Percentiles rank a stretch among this genome's conserved stretches.
These are phyloP conservation scores for Drosophila bunnanda DNA, from an alignment of 2,888 invertebrate genomes.

Conservation along the genomic window DNA sequence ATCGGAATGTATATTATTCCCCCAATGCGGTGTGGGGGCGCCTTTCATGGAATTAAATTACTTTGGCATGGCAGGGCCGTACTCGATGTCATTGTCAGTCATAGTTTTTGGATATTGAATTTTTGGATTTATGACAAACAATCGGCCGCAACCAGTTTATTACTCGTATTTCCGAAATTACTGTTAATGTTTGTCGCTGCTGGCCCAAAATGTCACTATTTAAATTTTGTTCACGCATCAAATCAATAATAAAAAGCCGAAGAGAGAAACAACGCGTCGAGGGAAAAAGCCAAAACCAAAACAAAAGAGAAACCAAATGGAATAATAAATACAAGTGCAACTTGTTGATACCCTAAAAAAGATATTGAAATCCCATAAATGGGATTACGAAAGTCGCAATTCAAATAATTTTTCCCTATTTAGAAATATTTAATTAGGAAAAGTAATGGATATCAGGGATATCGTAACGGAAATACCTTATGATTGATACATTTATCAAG, in stretches of 20 bases:
- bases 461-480: background rate
- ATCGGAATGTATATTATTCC: conserved; percentile 18
- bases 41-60: conserved; percentile 50
- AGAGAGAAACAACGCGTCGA: conserved; percentile 25
- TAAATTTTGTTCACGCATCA: conserved; percentile 78
- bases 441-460: background rate
- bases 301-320: conserved; percentile 66
- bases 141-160: conserved; percentile 74
- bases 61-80: conserved; percentile 44
- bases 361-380: conserved; percentile 4
- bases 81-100: conserved; percentile 51
- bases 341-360: conserved; percentile 54
- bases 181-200: conserved; percentile 76
- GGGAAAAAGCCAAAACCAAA: conserved; percentile 39
- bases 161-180: conserved; percentile 77
- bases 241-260: conserved; percentile 76
- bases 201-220: conserved; percentile 79
- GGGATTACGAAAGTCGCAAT: conserved; percentile 12
- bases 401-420: background rate
- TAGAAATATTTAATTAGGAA: background rate
- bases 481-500: no score
- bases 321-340: conserved; percentile 17
- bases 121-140: conserved; percentile 71
- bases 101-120: conserved; percentile 35
- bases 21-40: conserved; percentile 35